Base-by-base conservation (phyloP, 2,888 invertebrate genomes). In the Phyto melanocephala region DNA sequence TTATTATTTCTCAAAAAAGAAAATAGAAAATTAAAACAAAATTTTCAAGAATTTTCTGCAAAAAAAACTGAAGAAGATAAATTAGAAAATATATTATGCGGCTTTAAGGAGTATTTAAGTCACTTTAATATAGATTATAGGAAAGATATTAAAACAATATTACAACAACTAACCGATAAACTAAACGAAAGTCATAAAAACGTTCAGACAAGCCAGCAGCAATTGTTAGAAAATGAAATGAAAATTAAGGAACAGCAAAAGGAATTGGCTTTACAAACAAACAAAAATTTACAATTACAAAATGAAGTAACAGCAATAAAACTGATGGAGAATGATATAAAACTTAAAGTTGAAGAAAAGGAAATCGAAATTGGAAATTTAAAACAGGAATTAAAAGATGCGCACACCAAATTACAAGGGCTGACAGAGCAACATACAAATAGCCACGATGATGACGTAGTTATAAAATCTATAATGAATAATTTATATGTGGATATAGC, bases 1-100 rank as follows among this genome's bases (percentile, higher is more conserved):
- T 85, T 90, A 20, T 84, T 92, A 37, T 89, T 90, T 65, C 81
- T 90, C 11, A 89, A 89, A 84, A 87, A 88, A 60, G 91, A 90
- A 74, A 92, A 92, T 86, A 86, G 87, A 11, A 75, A 70, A 17
- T 58, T 88, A n/a, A 88, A 88, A 74, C 86, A 89, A 20, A n/a
- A 15, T 11, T 28, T 79, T 11, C 63, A 80, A 60, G 72, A 74
- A 15, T 63, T n/a, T 7, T 35, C 6, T 33, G 13, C 22, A 1
- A 45, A 47, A 20, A 33, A 50, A 22, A 33, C 28, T 0, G 33
- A 58, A 40, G 52, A 62, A 17, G 37, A 33, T 47, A 52, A 76
- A 68, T 17, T 78, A 47, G n/a, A 68, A 65, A 22, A 78, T 11
- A 47, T 71, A 50, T 11, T 81, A 11, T 47, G 60, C 20, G 75